These are phyloP conservation scores for Sternarchorhynchus goeldii DNA, from an alignment of 2,797 vertebrate species.

Conservation along the genomic window DNA sequence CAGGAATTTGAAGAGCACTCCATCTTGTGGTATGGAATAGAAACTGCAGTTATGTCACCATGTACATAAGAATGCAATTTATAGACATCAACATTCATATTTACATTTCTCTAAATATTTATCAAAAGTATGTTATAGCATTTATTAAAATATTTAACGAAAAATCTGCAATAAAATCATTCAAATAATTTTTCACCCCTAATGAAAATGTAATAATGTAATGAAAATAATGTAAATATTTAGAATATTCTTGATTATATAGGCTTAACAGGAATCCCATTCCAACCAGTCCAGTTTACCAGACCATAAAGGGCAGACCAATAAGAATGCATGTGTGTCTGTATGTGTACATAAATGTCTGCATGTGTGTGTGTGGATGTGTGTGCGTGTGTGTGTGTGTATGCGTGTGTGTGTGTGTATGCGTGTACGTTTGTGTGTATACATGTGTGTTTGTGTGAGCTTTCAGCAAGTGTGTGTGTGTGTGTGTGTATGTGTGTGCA, in stretches of 20 bases:
- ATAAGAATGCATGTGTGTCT: constrained; percentile 32
- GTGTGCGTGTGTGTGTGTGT: not conserved
- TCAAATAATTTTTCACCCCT: too few species aligned
- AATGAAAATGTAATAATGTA: too few species aligned
- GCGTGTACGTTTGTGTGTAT: not conserved
- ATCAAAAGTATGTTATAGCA: too few species aligned
- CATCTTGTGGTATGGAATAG: constrained; percentile 47
- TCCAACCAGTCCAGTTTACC: constrained; percentile 15
- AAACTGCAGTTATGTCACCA: constrained; percentile 30
- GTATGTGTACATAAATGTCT: not conserved
- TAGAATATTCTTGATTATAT: not conserved
- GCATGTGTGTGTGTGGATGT: not conserved
- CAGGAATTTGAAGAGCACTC: constrained; percentile 43
- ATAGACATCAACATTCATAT: not conserved
- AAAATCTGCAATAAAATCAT: too few species aligned
- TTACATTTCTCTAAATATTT: not conserved
- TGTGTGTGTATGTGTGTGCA: not conserved
- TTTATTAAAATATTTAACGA: too few species aligned
- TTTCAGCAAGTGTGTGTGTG: not conserved
- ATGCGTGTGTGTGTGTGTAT: not conserved
- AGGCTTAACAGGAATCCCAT: constrained; percentile 1
- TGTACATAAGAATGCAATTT: not conserved
- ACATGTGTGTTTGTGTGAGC: not conserved
- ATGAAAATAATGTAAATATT: too few species aligned
- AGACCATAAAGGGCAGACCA: constrained; percentile 39